Base-by-base conservation (phyloP, 2,888 invertebrate species). In the Lottia gigantea region DNA sequence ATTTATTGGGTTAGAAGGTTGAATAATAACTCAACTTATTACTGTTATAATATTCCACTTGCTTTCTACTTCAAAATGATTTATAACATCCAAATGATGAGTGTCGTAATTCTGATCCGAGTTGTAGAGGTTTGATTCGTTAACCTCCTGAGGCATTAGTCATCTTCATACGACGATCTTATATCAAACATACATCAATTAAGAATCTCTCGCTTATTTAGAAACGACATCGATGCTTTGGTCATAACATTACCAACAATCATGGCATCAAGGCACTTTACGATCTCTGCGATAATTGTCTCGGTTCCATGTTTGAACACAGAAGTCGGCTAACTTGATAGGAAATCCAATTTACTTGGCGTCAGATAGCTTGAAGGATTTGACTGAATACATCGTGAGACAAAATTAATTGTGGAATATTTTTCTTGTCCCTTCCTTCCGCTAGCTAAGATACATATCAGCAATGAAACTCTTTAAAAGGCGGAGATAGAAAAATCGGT, bases 261-360 rank as follows among this genome's bases (percentile, higher is more conserved):
- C 55, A 23, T 23, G 23, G 62, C 62, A 46, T 65, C 70, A 67
- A 67, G 70, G 71, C 71, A 71, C 71, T 68, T 64, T 66, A 62
- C 66, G 61, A 49, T 8, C 62, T 40, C 8, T 8, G 40, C n/a
- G 71, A 73, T 71, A 71, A 68, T 66, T 46, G 64, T 40, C n/a
- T 49, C 40, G 62, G 26, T 70, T 61, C 65, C 65, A 66, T 73
- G 73, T 73, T 66, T 65, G 66, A 65, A 73, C 73, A 73, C 73
- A 47, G 40, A 62, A 66, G 66, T 45, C 46, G 66, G 55, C 68
- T 67, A 66, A 55, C 68, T 75, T 73, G 76, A 75, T 78, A 76
- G 75, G 77, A 79, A 83, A 83, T 83, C 82, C 82, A 83, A 83
- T 83, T 82, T 82, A 82, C 81, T 80, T 80, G 71, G 78, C 81